Base-by-base conservation (phyloP, 2,888 invertebrate species). In the Desoria tigrina region DNA sequence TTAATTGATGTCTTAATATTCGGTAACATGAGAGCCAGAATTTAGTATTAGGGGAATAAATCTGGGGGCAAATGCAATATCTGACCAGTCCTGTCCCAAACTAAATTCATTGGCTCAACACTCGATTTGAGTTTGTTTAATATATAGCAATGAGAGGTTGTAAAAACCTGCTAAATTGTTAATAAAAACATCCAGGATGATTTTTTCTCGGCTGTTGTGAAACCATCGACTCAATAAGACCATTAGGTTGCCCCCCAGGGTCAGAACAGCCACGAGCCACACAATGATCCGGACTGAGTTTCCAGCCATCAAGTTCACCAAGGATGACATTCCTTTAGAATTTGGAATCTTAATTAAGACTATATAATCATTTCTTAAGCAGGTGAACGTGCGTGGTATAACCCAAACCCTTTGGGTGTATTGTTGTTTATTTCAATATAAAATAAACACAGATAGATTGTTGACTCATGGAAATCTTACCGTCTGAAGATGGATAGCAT, bases 161-260 rank as follows among this genome's bases (percentile, higher is more conserved):
- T n/a, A n/a, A n/a, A n/a, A n/a, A n/a, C 85, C 83, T 53, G 88
- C 87, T 42, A 88, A 79, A 78, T 88, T 87, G 61, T 84, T 82
- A 63, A 80, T 77, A 68, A 79, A 79, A 42, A 80, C 71, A 32
- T 79, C 78, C 51, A 78, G 76, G 26, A 78, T n/a, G n/a, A n/a
- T 77, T 51, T 77, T 78, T 27, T 77, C 78, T 72, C 74, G 63
- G 74, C 77, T 39, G 39, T 39, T 39, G 16, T 9, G 51, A 63
- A 71, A 60, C 27, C 77, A 72, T 11, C 79, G 63, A 64, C 86
- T 86, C 81, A 84, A 85, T 16, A 88, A 79, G 0, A 88, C 88
- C 68, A 86, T 79, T 1, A 82, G 77, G 76, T 88, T 88, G n/a
- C 87, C 86, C 18, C 83, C 74, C 58, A 85, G 83, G 2, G 87